These are phyloP conservation scores for Camponotus vicinus DNA, from an alignment of 1,140 invertebrate species.

Conservation along the genomic window DNA sequence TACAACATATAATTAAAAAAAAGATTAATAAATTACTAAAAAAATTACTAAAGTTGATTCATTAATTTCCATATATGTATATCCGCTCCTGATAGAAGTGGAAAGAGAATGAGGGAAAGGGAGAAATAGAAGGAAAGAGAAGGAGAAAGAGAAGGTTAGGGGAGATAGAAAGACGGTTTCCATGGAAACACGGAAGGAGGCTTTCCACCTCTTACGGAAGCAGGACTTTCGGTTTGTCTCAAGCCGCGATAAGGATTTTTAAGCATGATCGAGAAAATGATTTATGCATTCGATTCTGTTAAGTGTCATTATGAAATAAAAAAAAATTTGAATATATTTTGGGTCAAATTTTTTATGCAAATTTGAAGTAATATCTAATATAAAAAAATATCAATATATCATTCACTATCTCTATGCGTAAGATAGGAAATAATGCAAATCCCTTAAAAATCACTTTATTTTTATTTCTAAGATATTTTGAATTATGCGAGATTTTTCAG, in stretches of 20 bases:
- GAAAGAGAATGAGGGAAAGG: conserved; percentile 59
- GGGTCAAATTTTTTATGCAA: background rate
- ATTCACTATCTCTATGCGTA: background rate
- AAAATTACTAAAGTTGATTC: background rate
- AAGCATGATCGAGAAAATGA: background rate
- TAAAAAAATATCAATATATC: background rate
- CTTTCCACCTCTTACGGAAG: conserved; percentile 61
- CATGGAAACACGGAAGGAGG: conserved; percentile 78
- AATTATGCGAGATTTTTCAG: background rate
- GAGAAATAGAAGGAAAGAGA: conserved; percentile 43
- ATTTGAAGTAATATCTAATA: background rate
- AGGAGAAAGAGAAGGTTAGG: conserved; percentile 37
- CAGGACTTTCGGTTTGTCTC: conserved; percentile 68
- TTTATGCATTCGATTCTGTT: background rate
- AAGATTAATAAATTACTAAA: background rate
- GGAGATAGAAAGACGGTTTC: conserved; percentile 75
- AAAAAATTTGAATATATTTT: background rate
- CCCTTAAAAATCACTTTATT: background rate
- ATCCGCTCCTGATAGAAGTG: conserved; percentile 41
- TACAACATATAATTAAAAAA: conserved; percentile 5
- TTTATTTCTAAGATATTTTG: background rate
- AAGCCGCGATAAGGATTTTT: conserved; percentile 72
- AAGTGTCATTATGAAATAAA: background rate
- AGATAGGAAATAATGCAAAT: background rate
- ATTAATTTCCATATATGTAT: conserved; percentile 8